phyloP scores from a whole-genome alignment of 1,140 invertebrate species.

The Ericerus pela region DNA sequence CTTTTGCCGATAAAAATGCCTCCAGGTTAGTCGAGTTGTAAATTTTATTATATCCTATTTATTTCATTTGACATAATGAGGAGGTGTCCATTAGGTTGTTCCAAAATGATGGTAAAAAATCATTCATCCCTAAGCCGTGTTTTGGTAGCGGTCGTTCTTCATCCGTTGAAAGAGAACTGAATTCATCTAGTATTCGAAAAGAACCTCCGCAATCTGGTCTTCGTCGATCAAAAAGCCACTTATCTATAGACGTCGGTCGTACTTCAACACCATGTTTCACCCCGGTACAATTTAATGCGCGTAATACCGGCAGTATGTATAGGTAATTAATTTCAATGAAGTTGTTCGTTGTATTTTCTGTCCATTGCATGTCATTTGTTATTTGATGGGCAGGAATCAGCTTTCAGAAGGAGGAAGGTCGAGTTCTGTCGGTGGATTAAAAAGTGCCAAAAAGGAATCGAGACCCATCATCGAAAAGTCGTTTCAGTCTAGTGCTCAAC shows the following conservation, averaged over 20 bases:
- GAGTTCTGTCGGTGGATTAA: conserved; percentile 1
- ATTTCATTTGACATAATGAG: not conserved
- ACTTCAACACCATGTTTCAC: not conserved
- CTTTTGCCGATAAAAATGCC: not conserved
- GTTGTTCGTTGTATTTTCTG: not conserved
- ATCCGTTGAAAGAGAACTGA: not conserved
- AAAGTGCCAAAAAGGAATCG: conserved; percentile 1
- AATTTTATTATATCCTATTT: not conserved
- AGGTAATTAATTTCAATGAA: not conserved
- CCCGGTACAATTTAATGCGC: not conserved
- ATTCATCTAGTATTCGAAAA: not conserved
- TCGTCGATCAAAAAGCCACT: not conserved
- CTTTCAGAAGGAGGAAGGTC: not conserved
- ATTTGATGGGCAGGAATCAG: not conserved
- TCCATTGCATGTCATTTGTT: not conserved
- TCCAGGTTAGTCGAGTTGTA: not conserved
- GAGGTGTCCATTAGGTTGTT: not conserved
- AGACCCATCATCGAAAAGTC: conserved; percentile 1
- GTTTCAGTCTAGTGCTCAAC: conserved; percentile 5
- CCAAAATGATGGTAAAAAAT: not conserved
- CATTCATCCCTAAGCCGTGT: not conserved
- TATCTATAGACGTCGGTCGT: not conserved
- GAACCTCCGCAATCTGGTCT: not conserved
- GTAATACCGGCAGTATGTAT: not conserved
- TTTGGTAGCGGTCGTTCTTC: not conserved